Evolutionary conservation across 2,113 vertebrate species (phyloP), one percentile per base, ranked within the genome.

Genomic region (Chaetodon trifascialis): DNA sequence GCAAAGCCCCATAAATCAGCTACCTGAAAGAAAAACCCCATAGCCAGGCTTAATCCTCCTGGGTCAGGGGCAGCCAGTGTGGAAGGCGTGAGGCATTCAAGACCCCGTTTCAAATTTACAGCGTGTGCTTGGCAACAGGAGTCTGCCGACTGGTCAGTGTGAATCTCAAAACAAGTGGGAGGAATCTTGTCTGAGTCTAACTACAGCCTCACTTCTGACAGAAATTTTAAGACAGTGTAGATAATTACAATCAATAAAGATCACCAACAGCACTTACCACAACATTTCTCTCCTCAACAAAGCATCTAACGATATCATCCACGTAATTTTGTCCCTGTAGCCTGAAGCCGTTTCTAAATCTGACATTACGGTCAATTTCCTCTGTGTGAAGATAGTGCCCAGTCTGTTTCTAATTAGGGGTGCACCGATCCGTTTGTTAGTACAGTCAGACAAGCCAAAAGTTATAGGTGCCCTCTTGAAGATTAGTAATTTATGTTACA

Each of bases 1-100:
- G 55, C 69, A 90, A 90, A 86, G 76, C 74, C 74, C 79, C 84
- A 90, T 88, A 91, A 91, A 92, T 93, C 92, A 89, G 84, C 63
- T 56, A 78, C 79, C 87, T 85, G 79, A 91, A 90, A 92, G 89
- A 66, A 76, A 90, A 86, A 69, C 8, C 82, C 71, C 11, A 11
- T 65, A 75, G 88, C 73, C 86, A 60, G 73, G 56, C 80, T 85
- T 91, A 89, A 88, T 89, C 89, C 91, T 86, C 85, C 55, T 11
- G 81, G 85, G 91, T 90, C 60, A 47, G n/a, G 71, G 38, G 65
- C 47, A 71, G 64, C 42, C 73, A 16, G 21, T 16, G 72, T 40
- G 56, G 79, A 82, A 86, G 73, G 81, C 75, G 65, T 4, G 73
- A 83, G 64, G 63, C 70, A 40, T 49, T 47, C 51, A 66, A 87